Evolutionary conservation across 1,140 invertebrate species (phyloP).

Genomic region (Trissolcus basalis): DNA sequence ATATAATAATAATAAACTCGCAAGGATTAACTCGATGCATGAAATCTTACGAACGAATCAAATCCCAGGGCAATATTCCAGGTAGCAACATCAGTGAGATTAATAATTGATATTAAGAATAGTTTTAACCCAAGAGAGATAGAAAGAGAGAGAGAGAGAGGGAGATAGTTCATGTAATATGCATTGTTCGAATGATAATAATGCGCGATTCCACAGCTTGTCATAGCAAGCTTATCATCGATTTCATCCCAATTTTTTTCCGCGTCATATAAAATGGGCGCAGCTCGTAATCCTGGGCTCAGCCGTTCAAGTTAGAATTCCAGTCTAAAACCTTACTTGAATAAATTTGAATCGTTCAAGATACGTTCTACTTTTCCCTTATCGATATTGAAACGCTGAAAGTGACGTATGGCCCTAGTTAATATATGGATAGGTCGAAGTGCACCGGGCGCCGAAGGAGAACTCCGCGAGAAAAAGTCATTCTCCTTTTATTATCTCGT

Average conservation of each 20-base stretch:
- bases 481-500: conserved; percentile 54
- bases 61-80: conserved; percentile 16
- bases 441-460: conserved; percentile 21
- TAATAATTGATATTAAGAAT: conserved; percentile 47
- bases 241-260: conserved; percentile 55
- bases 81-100: conserved; percentile 13
- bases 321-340: conserved; percentile 59
- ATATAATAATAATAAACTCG: no score
- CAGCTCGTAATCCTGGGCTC: conserved; percentile 58
- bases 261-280: conserved; percentile 49
- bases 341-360: conserved; percentile 61
- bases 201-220: conserved; percentile 50
- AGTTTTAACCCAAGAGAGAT: conserved; percentile 17
- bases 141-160: no score
- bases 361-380: conserved; percentile 59
- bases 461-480: conserved; percentile 40
- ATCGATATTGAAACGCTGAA: conserved; percentile 60
- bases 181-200: conserved; percentile 47
- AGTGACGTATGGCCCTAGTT: conserved; percentile 56
- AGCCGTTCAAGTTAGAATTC: conserved; percentile 57
- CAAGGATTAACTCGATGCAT: neutral
- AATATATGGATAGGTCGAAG: conserved; percentile 53
- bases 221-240: conserved; percentile 57
- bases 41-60: conserved; percentile 29
- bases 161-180: conserved; percentile 38